Percentiles rank a stretch among this genome's conserved stretches.
Conservation (phyloP, 1,140 invertebrate species). For the Acromyrmex charruanus region DNA sequence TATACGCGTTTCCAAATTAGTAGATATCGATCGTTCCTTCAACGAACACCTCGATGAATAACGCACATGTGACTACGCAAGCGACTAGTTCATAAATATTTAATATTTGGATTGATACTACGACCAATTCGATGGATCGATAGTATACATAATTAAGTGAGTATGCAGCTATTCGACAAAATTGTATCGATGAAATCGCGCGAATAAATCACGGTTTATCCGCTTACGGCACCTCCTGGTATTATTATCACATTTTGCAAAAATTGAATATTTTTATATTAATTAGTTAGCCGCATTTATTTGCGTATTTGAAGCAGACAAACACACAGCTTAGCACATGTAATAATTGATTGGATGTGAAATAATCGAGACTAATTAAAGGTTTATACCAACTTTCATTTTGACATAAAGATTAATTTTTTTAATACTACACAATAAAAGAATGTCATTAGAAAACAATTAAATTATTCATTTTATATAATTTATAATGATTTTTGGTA, state of each 20-base stretch:
- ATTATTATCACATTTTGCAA: slow-evolving; percentile 27
- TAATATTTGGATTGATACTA: slow-evolving; percentile 59
- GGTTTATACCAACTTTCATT: neutral
- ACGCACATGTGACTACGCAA: slow-evolving; percentile 18
- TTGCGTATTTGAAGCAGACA: slow-evolving; percentile 1
- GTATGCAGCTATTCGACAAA: slow-evolving; percentile 37
- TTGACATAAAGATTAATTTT: neutral
- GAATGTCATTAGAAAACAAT: neutral
- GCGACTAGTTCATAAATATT: slow-evolving; percentile 62
- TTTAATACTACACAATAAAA: neutral
- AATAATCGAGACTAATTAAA: neutral
- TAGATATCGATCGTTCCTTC: slow-evolving; percentile 53
- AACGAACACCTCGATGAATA: slow-evolving; percentile 31
- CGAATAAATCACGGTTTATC: slow-evolving; percentile 62
- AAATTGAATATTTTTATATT: slow-evolving; percentile 54
- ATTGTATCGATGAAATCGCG: slow-evolving; percentile 57
- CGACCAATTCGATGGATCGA: slow-evolving; percentile 52
- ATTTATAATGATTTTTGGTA: neutral
- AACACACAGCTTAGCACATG: neutral
- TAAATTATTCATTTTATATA: neutral
- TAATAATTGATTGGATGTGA: slow-evolving; percentile 6
- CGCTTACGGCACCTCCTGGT: slow-evolving; percentile 21
- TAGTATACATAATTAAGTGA: slow-evolving; percentile 59
- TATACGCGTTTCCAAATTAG: slow-evolving; percentile 51
- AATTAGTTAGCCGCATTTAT: slow-evolving; percentile 46